These are phyloP conservation scores for Sebastes reedi DNA, from an alignment of 2,797 vertebrate genomes.

Conservation along the genomic window DNA sequence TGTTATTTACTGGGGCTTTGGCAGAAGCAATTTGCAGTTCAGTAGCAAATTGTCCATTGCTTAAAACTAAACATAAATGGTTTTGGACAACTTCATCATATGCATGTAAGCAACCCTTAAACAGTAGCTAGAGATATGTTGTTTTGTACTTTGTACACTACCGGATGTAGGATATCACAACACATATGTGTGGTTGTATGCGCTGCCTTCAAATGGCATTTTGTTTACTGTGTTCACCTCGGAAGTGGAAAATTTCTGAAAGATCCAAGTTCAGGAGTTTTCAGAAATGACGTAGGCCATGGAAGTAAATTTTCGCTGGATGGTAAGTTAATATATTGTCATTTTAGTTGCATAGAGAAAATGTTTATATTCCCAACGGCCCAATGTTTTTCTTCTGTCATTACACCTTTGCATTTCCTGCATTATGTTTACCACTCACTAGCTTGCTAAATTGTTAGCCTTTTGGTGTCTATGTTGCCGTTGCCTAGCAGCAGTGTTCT, in stretches of 20 bases:
- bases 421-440: too few relatives aligned
- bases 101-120: neutral
- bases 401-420: too few relatives aligned
- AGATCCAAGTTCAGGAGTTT: neutral
- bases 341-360: too few relatives aligned
- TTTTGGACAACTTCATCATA: conserved; percentile 19
- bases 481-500: neutral
- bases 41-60: conserved; percentile 8
- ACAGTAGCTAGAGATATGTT: neutral
- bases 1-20: conserved; percentile 31
- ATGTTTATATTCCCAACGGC: too few relatives aligned
- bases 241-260: too few relatives aligned
- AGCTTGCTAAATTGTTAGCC: neutral
- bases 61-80: conserved; percentile 16
- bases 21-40: conserved; percentile 41
- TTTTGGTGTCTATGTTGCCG: neutral
- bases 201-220: neutral
- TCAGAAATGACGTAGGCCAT: neutral
- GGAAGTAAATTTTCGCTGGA: neutral
- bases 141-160: neutral
- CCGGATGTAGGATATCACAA: neutral
- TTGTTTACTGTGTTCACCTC: neutral
- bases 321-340: neutral
- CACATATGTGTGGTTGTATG: neutral
- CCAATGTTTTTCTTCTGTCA: too few relatives aligned